Evolutionary conservation across 2,888 invertebrate species (phyloP).

Genomic region (Metacarcinus magister): DNA sequence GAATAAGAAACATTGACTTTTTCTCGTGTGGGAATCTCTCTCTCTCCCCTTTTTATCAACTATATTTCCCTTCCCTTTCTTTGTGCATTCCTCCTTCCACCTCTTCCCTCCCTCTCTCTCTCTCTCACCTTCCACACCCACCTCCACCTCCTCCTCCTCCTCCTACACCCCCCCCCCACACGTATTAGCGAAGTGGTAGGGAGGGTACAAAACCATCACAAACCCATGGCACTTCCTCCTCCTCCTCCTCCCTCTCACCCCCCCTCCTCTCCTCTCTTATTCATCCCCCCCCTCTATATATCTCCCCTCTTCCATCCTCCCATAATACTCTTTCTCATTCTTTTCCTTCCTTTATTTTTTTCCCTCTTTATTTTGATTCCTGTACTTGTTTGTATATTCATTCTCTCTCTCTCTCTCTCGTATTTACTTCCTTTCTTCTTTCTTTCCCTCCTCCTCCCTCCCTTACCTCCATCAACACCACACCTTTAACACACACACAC

Average conservation of each 20-base stretch:
- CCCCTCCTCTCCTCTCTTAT: neutral
- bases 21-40: neutral
- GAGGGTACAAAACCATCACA: conserved; percentile 31
- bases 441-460: neutral
- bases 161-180: neutral
- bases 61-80: neutral
- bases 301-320: neutral
- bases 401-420: neutral
- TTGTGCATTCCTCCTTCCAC: neutral
- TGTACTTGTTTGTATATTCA: neutral
- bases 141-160: neutral
- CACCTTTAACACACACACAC: conserved; percentile 50
- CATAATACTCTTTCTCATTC: neutral
- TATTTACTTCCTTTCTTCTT: neutral
- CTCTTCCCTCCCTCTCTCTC: neutral
- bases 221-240: neutral
- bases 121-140: neutral
- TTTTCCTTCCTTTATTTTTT: neutral
- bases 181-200: conserved; percentile 11
- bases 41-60: neutral
- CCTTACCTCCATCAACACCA: neutral
- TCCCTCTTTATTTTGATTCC: conserved; percentile 19
- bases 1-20: neutral
- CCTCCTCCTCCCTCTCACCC: conserved; percentile 1
- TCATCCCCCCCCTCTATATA: neutral